A percentile compares a stretch with the other conserved stretches of the same genome.
phyloP scores from a whole-genome alignment of 2,888 invertebrate genomes.

The Cephalotes varians region DNA sequence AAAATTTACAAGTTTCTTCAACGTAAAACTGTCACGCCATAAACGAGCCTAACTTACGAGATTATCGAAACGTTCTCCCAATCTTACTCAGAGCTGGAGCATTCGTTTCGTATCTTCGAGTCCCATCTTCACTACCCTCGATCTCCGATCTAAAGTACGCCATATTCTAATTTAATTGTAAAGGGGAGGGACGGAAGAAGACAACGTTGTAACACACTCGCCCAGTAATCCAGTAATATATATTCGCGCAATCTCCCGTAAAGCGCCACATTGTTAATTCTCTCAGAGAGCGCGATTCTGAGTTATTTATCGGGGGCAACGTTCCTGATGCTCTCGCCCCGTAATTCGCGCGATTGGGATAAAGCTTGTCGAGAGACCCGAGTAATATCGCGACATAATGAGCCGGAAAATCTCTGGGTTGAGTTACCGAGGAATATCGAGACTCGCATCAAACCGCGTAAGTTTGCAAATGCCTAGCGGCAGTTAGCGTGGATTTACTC shows the following conservation, averaged over 20 bases:
- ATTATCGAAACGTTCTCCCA: conserved; percentile 9
- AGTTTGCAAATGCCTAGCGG: conserved; percentile 59
- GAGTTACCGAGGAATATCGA: conserved; percentile 29
- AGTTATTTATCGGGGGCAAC: conserved; percentile 33
- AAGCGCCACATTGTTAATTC: conserved; percentile 17
- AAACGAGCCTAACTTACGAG: not conserved
- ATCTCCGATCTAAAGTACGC: conserved; percentile 35
- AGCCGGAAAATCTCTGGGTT: conserved; percentile 45
- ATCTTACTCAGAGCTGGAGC: not conserved
- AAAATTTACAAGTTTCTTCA: not conserved
- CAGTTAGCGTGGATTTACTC: conserved; percentile 62
- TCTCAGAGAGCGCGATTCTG: not conserved
- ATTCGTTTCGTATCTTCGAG: conserved; percentile 27
- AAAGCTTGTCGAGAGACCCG: not conserved
- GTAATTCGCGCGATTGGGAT: conserved; percentile 11
- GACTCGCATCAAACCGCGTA: conserved; percentile 46
- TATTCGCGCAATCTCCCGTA: conserved; percentile 14
- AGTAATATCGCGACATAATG: conserved; percentile 51
- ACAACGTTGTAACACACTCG: conserved; percentile 11
- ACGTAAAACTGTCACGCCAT: conserved; percentile 17
- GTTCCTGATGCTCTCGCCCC: not conserved
- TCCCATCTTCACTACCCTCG: not conserved
- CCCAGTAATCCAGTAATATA: conserved; percentile 24
- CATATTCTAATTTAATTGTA: conserved; percentile 32
- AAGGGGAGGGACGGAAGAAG: not conserved